Evolutionary conservation across 1,140 invertebrate species (phyloP).

Genomic region (Fopius arisanus): DNA sequence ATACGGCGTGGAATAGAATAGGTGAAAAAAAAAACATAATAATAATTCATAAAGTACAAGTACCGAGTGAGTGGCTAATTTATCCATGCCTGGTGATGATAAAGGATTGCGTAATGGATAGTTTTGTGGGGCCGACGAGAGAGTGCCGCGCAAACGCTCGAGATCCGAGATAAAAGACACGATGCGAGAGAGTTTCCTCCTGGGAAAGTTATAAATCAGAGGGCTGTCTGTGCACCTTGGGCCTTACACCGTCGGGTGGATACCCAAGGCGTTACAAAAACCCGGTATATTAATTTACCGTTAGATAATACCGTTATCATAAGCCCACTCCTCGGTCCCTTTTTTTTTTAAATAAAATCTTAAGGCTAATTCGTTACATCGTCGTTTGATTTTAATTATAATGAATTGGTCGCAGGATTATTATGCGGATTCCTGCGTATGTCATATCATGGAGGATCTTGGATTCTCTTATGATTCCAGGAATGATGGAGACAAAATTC

Average conservation of each 20-base stretch:
- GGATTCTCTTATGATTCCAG: neutral
- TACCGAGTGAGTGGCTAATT: conserved; percentile 12
- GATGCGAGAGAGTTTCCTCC: conserved; percentile 28
- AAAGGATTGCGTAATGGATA: conserved; percentile 52
- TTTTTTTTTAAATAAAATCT: neutral
- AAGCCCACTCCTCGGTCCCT: conserved; percentile 17
- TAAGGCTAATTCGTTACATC: conserved; percentile 18
- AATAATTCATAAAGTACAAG: neutral
- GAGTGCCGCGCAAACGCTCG: conserved; percentile 36
- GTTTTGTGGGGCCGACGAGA: conserved; percentile 44
- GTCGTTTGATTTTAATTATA: conserved; percentile 12
- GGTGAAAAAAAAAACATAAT: neutral
- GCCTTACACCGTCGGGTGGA: conserved; percentile 16
- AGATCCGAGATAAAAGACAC: conserved; percentile 38
- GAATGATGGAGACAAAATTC: neutral
- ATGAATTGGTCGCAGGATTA: conserved; percentile 4
- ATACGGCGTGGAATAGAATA: too few relatives aligned
- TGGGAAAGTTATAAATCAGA: conserved; percentile 39
- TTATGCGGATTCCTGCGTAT: neutral
- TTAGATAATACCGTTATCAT: conserved; percentile 34
- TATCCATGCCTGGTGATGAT: conserved; percentile 45
- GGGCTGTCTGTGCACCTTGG: conserved; percentile 32
- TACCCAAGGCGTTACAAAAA: conserved; percentile 37
- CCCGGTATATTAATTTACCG: conserved; percentile 40
- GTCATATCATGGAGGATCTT: neutral